These are phyloP conservation scores for Cairina moschata DNA, from an alignment of 2,113 vertebrate genomes.

Conservation along the genomic window DNA sequence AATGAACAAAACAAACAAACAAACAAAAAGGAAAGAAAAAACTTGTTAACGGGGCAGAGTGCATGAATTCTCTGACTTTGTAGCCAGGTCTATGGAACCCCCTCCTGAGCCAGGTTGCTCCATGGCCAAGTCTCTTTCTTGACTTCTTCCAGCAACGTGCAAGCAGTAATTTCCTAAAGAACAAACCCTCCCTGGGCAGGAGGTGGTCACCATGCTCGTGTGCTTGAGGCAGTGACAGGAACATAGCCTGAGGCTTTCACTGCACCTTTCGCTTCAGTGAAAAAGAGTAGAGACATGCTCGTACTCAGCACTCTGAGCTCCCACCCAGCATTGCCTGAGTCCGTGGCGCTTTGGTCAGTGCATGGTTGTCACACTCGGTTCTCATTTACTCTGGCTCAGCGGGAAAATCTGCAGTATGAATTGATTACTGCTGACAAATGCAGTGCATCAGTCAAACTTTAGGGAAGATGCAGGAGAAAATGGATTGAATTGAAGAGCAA, in stretches of 20 bases:
- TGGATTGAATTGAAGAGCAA: neutral
- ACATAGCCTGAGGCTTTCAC: accelerated
- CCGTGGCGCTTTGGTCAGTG: neutral
- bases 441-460: neutral
- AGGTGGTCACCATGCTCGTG: neutral
- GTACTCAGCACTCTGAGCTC: neutral
- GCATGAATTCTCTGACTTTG: neutral
- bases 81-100: neutral
- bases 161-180: neutral
- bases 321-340: neutral
- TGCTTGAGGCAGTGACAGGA: too few species aligned
- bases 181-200: neutral
- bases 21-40: neutral
- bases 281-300: too few species aligned
- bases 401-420: neutral
- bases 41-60: too few species aligned
- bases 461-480: neutral
- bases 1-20: neutral
- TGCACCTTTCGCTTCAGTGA: neutral
- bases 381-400: neutral
- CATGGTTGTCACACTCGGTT: neutral
- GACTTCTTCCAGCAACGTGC: neutral
- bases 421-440: neutral
- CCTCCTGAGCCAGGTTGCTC: neutral
- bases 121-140: neutral